phyloP scores from a whole-genome alignment of 2,888 invertebrate genomes.

The Arrhopalites spinosus region DNA sequence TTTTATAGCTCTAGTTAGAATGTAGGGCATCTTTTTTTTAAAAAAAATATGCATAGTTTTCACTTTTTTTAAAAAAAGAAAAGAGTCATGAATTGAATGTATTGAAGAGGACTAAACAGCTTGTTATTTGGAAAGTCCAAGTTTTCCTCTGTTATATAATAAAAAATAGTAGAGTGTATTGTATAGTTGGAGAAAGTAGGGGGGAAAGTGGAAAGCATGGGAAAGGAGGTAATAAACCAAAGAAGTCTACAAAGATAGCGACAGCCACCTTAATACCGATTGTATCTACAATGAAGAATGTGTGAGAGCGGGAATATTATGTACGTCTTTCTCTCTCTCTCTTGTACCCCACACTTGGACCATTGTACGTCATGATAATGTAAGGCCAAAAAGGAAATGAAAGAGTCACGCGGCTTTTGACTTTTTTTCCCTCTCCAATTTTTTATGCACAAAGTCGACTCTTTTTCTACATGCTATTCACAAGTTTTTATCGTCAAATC shows the following conservation, averaged over 20 bases:
- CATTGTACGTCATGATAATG: slow-evolving; percentile 12
- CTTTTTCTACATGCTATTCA: background rate
- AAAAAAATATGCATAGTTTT: too few relatives aligned
- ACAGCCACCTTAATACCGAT: slow-evolving; percentile 25
- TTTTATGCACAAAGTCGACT: slow-evolving; percentile 29
- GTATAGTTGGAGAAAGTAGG: background rate
- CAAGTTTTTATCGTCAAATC: slow-evolving; percentile 32
- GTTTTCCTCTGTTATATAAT: too few relatives aligned
- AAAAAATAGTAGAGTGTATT: too few relatives aligned
- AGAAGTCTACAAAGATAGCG: slow-evolving; percentile 33
- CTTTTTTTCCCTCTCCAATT: slow-evolving; percentile 10
- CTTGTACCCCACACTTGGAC: background rate
- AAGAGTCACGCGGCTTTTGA: slow-evolving; percentile 35
- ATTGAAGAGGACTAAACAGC: too few relatives aligned
- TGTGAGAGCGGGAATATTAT: background rate
- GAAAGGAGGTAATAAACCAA: slow-evolving; percentile 36
- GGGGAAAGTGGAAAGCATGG: slow-evolving; percentile 23
- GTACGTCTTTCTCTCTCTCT: slow-evolving; percentile 5
- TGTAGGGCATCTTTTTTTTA: too few relatives aligned
- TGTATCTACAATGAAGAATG: slow-evolving; percentile 34
- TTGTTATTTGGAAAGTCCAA: too few relatives aligned
- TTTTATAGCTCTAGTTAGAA: too few relatives aligned
- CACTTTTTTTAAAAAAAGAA: too few relatives aligned
- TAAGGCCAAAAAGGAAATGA: slow-evolving; percentile 30
- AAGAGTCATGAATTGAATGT: too few relatives aligned